Evolutionary conservation across 2,888 invertebrate species (phyloP).

Genomic region (Nomada ferruginata): DNA sequence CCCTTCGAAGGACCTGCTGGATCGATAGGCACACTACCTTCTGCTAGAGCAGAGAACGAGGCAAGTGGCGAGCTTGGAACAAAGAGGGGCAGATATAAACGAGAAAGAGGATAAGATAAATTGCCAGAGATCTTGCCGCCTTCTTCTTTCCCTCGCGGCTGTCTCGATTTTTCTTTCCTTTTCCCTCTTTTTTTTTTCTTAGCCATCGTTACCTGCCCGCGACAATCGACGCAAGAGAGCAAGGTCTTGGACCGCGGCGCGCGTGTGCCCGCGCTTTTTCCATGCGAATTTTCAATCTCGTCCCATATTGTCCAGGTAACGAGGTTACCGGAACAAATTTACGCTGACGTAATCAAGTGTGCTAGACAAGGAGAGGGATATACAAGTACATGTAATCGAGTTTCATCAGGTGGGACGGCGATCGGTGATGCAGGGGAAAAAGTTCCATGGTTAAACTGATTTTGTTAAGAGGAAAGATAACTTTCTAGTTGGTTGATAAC

Average conservation of each 20-base stretch:
- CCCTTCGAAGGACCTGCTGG: conserved; percentile 71
- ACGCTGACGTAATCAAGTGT: conserved; percentile 37
- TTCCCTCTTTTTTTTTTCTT: background rate
- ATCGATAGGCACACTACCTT: conserved; percentile 74
- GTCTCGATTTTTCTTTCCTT: conserved; percentile 15
- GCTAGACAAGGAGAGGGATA: conserved; percentile 8
- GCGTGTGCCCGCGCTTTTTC: conserved; percentile 28
- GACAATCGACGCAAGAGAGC: conserved; percentile 52
- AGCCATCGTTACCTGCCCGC: conserved; percentile 66
- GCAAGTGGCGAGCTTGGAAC: conserved; percentile 34
- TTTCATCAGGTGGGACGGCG: background rate
- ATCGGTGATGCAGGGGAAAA: background rate
- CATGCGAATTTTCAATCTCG: conserved; percentile 49
- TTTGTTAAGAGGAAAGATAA: background rate
- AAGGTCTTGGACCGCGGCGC: background rate
- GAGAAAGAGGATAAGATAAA: conserved; percentile 71
- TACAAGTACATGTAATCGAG: conserved; percentile 30
- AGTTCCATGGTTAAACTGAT: background rate
- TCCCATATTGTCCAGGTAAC: conserved; percentile 33
- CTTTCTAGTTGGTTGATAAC: background rate
- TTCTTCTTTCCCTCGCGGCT: conserved; percentile 42
- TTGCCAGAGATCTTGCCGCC: conserved; percentile 71
- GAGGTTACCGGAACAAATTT: conserved; percentile 51
- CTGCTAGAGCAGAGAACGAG: conserved; percentile 59
- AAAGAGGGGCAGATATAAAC: conserved; percentile 13